Percentiles rank a stretch among this genome's conserved stretches.
These are phyloP conservation scores for Diachrysia chrysitis DNA, from an alignment of 2,888 invertebrate genomes.

Conservation along the genomic window DNA sequence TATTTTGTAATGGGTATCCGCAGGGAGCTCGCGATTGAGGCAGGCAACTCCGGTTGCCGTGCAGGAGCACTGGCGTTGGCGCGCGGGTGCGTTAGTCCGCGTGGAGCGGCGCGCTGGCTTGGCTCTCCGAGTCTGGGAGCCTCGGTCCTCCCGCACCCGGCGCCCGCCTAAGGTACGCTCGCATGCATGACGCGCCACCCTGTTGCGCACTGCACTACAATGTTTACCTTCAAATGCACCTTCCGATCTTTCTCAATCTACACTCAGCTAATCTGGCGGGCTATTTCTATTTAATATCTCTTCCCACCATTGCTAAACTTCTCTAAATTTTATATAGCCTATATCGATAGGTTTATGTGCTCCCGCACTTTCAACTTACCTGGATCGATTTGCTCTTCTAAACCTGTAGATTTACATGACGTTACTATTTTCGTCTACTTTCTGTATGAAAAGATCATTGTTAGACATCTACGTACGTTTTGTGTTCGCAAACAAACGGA, in stretches of 20 bases:
- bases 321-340: slow-evolving; percentile 34
- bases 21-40: neutral
- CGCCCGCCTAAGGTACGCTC: slow-evolving; percentile 80
- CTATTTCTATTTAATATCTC: slow-evolving; percentile 46
- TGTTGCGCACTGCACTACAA: slow-evolving; percentile 86
- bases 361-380: slow-evolving; percentile 48
- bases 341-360: slow-evolving; percentile 44
- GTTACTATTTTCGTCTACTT: slow-evolving; percentile 14
- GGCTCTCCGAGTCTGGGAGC: slow-evolving; percentile 63
- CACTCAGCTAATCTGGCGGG: slow-evolving; percentile 61
- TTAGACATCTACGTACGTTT: slow-evolving; percentile 28
- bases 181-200: slow-evolving; percentile 73
- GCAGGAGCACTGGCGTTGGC: slow-evolving; percentile 57
- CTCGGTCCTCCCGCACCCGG: slow-evolving; percentile 71
- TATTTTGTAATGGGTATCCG: neutral
- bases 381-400: slow-evolving; percentile 51
- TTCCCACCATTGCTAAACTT: slow-evolving; percentile 49
- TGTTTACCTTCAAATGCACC: slow-evolving; percentile 73
- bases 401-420: slow-evolving; percentile 45
- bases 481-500: slow-evolving; percentile 36
- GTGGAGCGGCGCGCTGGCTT: slow-evolving; percentile 81
- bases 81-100: slow-evolving; percentile 80
- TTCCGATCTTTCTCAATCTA: slow-evolving; percentile 60
- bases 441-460: slow-evolving; percentile 29
- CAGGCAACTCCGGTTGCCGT: slow-evolving; percentile 66